Evolutionary conservation across 1,140 invertebrate species (phyloP).

Genomic region (Episyrphus balteatus): DNA sequence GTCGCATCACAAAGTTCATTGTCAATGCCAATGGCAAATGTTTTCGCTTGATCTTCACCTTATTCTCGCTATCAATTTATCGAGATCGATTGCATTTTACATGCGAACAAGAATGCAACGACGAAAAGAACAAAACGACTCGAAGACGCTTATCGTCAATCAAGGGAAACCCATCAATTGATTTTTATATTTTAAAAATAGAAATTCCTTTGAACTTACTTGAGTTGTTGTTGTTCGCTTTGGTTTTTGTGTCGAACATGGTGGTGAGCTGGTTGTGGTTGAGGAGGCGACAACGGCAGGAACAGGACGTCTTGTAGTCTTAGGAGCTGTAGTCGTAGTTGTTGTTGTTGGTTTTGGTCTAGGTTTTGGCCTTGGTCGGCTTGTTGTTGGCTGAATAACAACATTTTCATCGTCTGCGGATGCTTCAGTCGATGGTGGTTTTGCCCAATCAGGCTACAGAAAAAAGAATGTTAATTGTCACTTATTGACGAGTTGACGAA

Average conservation of each 20-base stretch:
- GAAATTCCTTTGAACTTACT: slow-evolving; percentile 12
- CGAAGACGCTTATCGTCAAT: not conserved
- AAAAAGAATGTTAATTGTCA: slow-evolving; percentile 3
- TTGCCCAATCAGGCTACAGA: slow-evolving; percentile 55
- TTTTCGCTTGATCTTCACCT: not conserved
- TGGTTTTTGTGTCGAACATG: slow-evolving; percentile 16
- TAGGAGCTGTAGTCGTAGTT: slow-evolving; percentile 10
- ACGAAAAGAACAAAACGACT: not conserved
- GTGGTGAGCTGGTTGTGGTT: too few relatives aligned
- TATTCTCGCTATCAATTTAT: not conserved
- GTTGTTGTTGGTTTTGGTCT: slow-evolving; percentile 16
- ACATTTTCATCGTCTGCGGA: slow-evolving; percentile 32
- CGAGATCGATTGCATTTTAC: not conserved
- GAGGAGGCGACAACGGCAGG: too few relatives aligned
- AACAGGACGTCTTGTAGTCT: slow-evolving; percentile 9
- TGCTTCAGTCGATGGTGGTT: slow-evolving; percentile 50
- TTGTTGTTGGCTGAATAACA: slow-evolving; percentile 25
- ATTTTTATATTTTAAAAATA: slow-evolving; percentile 4
- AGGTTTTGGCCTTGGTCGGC: slow-evolving; percentile 29
- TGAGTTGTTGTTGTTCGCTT: slow-evolving; percentile 23
- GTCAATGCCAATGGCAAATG: not conserved
- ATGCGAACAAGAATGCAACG: not conserved
- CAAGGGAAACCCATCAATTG: slow-evolving; percentile 26
- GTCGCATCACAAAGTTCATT: not conserved
- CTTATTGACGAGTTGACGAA: not conserved